Evolutionary conservation across 2,888 invertebrate species (phyloP).

Genomic region (Drosophila ustulata): DNA sequence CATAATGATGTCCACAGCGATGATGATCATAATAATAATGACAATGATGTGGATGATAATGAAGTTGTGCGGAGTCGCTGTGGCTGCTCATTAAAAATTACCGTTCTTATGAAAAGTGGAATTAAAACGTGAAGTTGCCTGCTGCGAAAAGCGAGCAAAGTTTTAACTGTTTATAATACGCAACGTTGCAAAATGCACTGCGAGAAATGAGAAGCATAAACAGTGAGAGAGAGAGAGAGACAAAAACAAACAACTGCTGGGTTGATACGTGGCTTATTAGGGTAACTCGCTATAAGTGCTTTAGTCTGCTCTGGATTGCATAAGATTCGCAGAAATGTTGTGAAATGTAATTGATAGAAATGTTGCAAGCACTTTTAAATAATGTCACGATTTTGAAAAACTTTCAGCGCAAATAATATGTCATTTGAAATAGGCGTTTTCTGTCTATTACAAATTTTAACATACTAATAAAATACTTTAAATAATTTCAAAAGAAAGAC

Average conservation of each 20-base stretch:
- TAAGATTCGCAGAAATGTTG: background rate
- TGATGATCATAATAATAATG: constrained; percentile 15
- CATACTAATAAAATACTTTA: no score
- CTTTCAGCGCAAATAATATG: no score
- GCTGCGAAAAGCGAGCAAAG: constrained; percentile 54
- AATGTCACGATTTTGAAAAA: no score
- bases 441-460: no score
- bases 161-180: constrained; percentile 80
- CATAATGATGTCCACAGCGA: background rate
- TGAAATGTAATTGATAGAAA: no score
- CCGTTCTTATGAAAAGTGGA: constrained; percentile 78
- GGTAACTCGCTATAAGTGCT: background rate
- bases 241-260: background rate
- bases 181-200: constrained; percentile 61
- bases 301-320: background rate
- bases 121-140: constrained; percentile 74
- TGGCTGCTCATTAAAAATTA: constrained; percentile 79
- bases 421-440: no score
- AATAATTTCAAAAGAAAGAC: no score
- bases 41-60: constrained; percentile 7
- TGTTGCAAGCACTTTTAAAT: no score
- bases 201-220: constrained; percentile 7
- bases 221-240: background rate
- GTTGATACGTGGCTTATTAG: constrained; percentile 23
- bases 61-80: constrained; percentile 28